Conservation (phyloP, 2,888 invertebrate species). For the Netelia inedita region DNA sequence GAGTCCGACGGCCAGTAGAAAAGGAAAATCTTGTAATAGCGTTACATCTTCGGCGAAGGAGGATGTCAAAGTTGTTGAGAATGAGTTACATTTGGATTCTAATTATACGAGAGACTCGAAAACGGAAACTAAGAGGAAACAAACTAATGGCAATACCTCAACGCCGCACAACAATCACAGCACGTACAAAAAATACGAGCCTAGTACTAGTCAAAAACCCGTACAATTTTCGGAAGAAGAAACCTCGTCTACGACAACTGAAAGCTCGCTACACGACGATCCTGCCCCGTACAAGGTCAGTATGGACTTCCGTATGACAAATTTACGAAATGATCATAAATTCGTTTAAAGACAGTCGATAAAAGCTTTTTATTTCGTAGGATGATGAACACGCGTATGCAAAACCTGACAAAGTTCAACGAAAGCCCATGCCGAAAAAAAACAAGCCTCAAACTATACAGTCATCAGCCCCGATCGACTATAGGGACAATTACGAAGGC, state of each 20-base stretch:
- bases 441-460: conserved; percentile 77
- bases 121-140: conserved; percentile 76
- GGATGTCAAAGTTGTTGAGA: conserved; percentile 81
- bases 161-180: conserved; percentile 78
- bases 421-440: conserved; percentile 80
- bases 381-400: conserved; percentile 76
- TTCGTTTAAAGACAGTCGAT: not conserved
- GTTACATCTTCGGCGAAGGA: conserved; percentile 71
- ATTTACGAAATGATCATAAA: not conserved
- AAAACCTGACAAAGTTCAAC: conserved; percentile 80
- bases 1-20: conserved; percentile 78
- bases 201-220: conserved; percentile 80
- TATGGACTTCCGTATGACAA: not conserved
- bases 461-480: conserved; percentile 80
- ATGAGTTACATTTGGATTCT: conserved; percentile 81
- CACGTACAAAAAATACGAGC: conserved; percentile 81
- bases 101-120: conserved; percentile 73
- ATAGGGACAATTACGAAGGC: conserved; percentile 85
- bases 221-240: conserved; percentile 87
- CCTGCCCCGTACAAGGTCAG: conserved; percentile 81
- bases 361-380: conserved; percentile 41
- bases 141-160: conserved; percentile 68
- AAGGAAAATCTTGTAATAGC: conserved; percentile 72
- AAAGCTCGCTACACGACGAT: conserved; percentile 89
- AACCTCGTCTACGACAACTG: conserved; percentile 90